These are phyloP conservation scores for Hoplodrina blanda DNA, from an alignment of 2,888 invertebrate species.

Conservation along the genomic window DNA sequence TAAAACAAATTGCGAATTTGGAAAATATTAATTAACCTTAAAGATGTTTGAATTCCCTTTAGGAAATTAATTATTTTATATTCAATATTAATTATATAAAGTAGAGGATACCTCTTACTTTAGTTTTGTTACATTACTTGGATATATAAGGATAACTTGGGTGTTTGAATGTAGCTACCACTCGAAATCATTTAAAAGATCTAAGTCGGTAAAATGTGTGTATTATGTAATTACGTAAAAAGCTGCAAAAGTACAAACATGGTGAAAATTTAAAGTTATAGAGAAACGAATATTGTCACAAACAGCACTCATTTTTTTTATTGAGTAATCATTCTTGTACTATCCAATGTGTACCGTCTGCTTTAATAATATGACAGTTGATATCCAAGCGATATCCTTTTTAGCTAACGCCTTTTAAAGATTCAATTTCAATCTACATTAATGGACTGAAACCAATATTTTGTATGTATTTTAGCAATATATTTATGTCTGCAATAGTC, in stretches of 20 bases:
- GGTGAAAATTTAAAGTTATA: background rate
- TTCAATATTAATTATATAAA: constrained; percentile 43
- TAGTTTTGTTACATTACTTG: constrained; percentile 14
- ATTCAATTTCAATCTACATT: background rate
- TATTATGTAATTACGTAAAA: background rate
- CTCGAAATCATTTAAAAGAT: constrained; percentile 1
- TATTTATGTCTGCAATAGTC: background rate
- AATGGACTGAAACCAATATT: background rate
- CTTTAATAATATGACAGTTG: constrained; percentile 9
- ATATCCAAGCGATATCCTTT: constrained; percentile 1
- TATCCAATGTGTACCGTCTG: background rate
- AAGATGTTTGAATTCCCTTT: constrained; percentile 22
- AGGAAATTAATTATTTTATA: constrained; percentile 43
- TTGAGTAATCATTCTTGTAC: background rate
- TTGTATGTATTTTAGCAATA: too few relatives aligned
- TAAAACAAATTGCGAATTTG: constrained; percentile 13
- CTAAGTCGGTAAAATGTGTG: background rate
- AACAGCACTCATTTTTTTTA: constrained; percentile 19
- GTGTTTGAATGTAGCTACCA: constrained; percentile 9
- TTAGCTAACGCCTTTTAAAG: background rate
- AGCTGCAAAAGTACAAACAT: background rate
- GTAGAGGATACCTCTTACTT: constrained; percentile 25
- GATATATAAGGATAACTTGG: constrained; percentile 23
- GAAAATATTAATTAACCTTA: constrained; percentile 39
- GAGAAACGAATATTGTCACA: constrained; percentile 3